These are phyloP conservation scores for Seira musarum DNA, from an alignment of 2,888 invertebrate species.

Conservation along the genomic window DNA sequence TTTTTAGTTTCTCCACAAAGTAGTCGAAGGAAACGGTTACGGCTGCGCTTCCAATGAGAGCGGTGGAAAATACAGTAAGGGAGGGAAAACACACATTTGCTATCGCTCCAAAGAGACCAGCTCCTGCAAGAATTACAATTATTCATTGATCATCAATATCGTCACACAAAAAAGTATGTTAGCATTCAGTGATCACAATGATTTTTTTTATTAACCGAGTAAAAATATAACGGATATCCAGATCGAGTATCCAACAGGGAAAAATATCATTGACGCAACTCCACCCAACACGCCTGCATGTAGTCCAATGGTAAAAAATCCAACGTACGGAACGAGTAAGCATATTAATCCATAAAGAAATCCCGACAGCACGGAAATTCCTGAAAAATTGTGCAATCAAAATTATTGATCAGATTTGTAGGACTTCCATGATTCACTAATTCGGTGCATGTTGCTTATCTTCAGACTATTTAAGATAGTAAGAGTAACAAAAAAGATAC, in stretches of 20 bases:
- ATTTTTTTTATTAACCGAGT: too few species aligned
- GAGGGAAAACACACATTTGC: slow-evolving; percentile 68
- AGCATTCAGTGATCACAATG: too few species aligned
- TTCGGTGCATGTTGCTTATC: too few species aligned
- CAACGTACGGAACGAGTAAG: slow-evolving; percentile 86
- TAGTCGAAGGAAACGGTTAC: slow-evolving; percentile 82
- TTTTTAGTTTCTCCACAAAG: slow-evolving; percentile 81
- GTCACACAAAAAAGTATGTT: too few species aligned
- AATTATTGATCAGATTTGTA: too few species aligned
- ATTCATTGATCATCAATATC: background rate
- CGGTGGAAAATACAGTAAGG: slow-evolving; percentile 82
- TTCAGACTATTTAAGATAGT: too few species aligned
- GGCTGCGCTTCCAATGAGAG: slow-evolving; percentile 84
- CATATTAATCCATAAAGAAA: slow-evolving; percentile 85
- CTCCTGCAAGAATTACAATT: slow-evolving; percentile 58
- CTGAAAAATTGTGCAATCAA: slow-evolving; percentile 56
- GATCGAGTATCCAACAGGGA: slow-evolving; percentile 71
- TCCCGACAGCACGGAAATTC: slow-evolving; percentile 74
- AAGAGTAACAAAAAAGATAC: too few species aligned
- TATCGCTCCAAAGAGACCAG: slow-evolving; percentile 67
- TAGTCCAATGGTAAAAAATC: slow-evolving; percentile 86
- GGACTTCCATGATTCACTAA: too few species aligned
- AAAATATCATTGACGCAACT: slow-evolving; percentile 76
- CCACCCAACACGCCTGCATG: slow-evolving; percentile 82
- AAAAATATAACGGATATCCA: slow-evolving; percentile 82